Percentiles rank a stretch among this genome's conserved stretches.
phyloP scores from a whole-genome alignment of 2,797 vertebrate species.

The Ispidina lecontei region DNA sequence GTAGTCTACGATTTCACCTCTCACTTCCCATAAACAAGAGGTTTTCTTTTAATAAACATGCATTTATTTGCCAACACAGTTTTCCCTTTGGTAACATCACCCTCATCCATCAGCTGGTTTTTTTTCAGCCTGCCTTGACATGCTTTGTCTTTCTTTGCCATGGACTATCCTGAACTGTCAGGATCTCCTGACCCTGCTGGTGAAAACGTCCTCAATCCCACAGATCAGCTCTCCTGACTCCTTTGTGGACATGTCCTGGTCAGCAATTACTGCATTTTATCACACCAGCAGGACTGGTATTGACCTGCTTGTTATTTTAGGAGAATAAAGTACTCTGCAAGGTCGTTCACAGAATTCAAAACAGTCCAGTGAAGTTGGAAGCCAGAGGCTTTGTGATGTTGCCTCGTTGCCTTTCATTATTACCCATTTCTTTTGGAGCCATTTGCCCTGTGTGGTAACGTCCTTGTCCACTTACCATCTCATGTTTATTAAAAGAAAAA shows the following conservation, averaged over 20 bases:
- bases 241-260: conserved; percentile 25
- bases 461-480: neutral
- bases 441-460: neutral
- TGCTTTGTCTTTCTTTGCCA: neutral
- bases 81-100: conserved; percentile 4
- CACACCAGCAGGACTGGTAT: conserved; percentile 24
- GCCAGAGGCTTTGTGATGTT: neutral
- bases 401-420: neutral
- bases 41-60: neutral
- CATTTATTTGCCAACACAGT: neutral
- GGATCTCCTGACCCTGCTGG: conserved; percentile 33
- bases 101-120: neutral
- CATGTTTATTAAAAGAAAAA: neutral
- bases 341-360: conserved; percentile 20
- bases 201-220: neutral
- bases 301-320: conserved; percentile 57
- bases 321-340: conserved; percentile 23
- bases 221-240: neutral
- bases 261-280: conserved; percentile 53
- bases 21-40: neutral
- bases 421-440: neutral
- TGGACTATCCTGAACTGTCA: conserved; percentile 6
- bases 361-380: neutral
- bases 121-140: neutral
- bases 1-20: conserved; percentile 2